A percentile compares a stretch with the other conserved stretches of the same genome.
Evolutionary conservation across 2,113 vertebrate species (phyloP).

Genomic region (Stigmatopora nigra): DNA sequence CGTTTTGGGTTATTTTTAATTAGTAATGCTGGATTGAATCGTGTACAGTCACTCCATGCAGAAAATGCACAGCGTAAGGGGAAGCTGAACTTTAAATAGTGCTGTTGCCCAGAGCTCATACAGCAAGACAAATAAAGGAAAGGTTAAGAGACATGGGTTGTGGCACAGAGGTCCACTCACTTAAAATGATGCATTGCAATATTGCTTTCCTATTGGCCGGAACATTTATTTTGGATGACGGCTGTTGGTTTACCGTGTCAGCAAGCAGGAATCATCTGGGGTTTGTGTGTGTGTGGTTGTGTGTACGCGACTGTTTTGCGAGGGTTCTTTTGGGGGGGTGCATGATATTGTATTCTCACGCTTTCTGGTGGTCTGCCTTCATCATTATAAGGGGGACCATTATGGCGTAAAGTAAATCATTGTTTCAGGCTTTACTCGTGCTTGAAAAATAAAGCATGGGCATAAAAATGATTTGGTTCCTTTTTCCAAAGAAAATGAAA

Average conservation of each 20-base stretch:
- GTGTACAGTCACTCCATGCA: background rate
- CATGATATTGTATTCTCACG: background rate
- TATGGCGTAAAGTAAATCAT: conserved; percentile 9
- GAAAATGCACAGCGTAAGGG: background rate
- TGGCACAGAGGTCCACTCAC: conserved; percentile 59
- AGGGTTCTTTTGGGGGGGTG: background rate
- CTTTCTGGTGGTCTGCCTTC: conserved; percentile 22
- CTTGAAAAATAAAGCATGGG: background rate
- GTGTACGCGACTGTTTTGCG: background rate
- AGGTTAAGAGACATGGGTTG: conserved; percentile 59
- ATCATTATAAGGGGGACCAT: conserved; percentile 7
- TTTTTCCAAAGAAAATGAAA: background rate
- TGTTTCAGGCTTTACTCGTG: background rate
- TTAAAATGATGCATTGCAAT: conserved; percentile 63
- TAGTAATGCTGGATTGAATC: background rate
- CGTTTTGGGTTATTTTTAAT: no score
- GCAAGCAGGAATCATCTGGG: conserved; percentile 36
- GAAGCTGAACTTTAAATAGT: conserved; percentile 8
- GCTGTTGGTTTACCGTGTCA: conserved; percentile 51
- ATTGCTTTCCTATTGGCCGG: conserved; percentile 57
- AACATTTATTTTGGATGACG: conserved; percentile 55
- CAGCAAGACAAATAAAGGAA: conserved; percentile 67
- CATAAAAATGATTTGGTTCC: background rate
- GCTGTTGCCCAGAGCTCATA: conserved; percentile 55
- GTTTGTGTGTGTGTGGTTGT: conserved; percentile 27